Percentiles rank a stretch among this genome's conserved stretches.
Conservation (phyloP, 2,888 invertebrate species). For the Nomada hirtipes region DNA sequence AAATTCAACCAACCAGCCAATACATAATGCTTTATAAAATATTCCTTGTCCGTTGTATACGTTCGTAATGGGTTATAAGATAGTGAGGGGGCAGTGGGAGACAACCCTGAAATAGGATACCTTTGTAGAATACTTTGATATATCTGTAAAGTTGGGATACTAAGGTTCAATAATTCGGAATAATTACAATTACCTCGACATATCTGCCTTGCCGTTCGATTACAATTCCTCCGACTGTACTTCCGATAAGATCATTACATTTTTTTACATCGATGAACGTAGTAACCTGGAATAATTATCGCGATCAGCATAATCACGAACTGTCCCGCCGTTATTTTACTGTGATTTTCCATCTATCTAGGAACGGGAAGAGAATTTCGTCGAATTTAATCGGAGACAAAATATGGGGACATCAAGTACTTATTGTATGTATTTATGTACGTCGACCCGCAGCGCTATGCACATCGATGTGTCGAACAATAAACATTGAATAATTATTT, state of each 20-base stretch:
- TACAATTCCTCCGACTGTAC: not conserved
- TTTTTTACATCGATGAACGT: too few species aligned
- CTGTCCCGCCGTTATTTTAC: not conserved
- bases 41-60: constrained; percentile 18
- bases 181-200: constrained; percentile 31
- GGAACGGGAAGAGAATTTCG: constrained; percentile 3
- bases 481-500: constrained; percentile 36
- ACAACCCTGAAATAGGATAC: constrained; percentile 63
- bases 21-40: constrained; percentile 39
- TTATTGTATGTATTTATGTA: not conserved
- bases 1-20: constrained; percentile 32
- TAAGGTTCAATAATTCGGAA: constrained; percentile 59
- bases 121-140: constrained; percentile 34
- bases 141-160: constrained; percentile 36
- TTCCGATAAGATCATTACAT: not conserved
- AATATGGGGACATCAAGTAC: constrained; percentile 39
- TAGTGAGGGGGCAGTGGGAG: constrained; percentile 66
- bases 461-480: constrained; percentile 44
- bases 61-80: constrained; percentile 36
- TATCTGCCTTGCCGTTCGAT: constrained; percentile 18
- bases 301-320: not conserved
- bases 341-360: not conserved
- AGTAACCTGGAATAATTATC: not conserved
- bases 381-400: constrained; percentile 17
- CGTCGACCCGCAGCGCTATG: constrained; percentile 22